Evolutionary conservation across 2,888 invertebrate genomes (phyloP).

Genomic region (Zaprionus obscuricornis): DNA sequence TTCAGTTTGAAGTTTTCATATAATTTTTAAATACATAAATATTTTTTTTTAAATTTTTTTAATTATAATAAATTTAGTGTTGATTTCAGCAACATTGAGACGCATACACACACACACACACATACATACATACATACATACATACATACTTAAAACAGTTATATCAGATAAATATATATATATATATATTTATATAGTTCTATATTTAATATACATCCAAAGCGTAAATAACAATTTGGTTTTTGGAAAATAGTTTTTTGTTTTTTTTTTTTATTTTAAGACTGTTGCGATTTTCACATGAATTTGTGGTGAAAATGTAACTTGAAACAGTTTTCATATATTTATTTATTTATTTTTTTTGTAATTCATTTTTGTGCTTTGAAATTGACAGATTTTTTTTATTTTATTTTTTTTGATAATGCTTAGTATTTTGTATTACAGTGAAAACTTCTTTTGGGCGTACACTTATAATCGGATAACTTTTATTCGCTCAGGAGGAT

Average conservation of each 20-base stretch:
- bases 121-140: neutral
- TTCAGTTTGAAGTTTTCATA: conserved; percentile 9
- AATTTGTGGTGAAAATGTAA: too few species aligned
- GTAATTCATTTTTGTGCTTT: too few species aligned
- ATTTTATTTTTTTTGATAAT: too few species aligned
- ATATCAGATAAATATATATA: too few species aligned
- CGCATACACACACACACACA: conserved; percentile 17
- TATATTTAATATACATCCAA: conserved; percentile 35
- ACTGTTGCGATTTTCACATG: too few species aligned
- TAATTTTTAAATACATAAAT: conserved; percentile 21
- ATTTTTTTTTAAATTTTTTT: conserved; percentile 10
- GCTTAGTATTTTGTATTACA: too few species aligned
- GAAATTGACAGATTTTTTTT: neutral
- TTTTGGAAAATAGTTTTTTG: neutral
- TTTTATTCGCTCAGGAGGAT: too few species aligned
- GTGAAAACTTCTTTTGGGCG: too few species aligned
- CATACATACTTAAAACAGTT: too few species aligned
- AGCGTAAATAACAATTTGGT: conserved; percentile 24
- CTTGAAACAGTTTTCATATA: neutral
- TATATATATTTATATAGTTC: conserved; percentile 8
- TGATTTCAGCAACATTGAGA: conserved; percentile 78
- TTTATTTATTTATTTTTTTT: neutral
- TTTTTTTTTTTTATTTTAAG: neutral
- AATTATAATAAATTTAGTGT: conserved; percentile 50
- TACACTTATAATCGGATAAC: too few species aligned